Conservation (phyloP, 92 coral and sea anemone species). For the Porites rus region DNA sequence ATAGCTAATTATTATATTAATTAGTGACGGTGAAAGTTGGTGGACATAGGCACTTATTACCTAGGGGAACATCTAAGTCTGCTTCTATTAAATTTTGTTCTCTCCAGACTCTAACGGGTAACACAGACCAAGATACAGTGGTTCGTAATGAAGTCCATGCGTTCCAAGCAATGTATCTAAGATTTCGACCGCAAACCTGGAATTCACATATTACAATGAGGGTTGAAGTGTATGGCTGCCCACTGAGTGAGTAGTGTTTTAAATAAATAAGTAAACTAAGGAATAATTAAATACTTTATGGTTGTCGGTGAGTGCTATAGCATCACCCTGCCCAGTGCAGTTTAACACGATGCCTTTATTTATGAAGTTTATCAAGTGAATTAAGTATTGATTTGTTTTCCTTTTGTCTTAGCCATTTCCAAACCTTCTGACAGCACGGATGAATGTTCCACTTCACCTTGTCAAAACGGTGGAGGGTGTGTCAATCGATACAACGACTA, state of each 20-base stretch:
- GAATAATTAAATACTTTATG: too few species aligned
- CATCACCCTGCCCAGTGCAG: too few species aligned
- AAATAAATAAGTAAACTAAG: too few species aligned
- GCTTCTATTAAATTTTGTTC: neutral
- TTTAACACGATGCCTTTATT: too few species aligned
- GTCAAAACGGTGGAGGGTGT: constrained; percentile 76
- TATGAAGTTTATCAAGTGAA: too few species aligned
- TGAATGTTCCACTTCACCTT: constrained; percentile 74
- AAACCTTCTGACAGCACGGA: constrained; percentile 63
- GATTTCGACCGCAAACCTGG: constrained; percentile 77
- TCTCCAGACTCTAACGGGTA: constrained; percentile 66
- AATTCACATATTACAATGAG: constrained; percentile 71
- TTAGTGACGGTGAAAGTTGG: too few species aligned
- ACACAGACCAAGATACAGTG: constrained; percentile 65
- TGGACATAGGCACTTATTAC: too few species aligned
- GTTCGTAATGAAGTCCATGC: constrained; percentile 71
- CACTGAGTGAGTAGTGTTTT: constrained; percentile 64
- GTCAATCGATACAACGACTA: constrained; percentile 69
- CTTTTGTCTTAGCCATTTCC: constrained; percentile 35
- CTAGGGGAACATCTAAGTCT: too few species aligned
- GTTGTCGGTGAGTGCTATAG: too few species aligned
- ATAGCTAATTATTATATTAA: too few species aligned
- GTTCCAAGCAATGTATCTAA: constrained; percentile 76
- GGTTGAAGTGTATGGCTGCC: constrained; percentile 80
- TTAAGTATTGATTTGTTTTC: neutral